These are phyloP conservation scores for Semicossyphus pulcher DNA, from an alignment of 2,113 vertebrate species.

Conservation along the genomic window DNA sequence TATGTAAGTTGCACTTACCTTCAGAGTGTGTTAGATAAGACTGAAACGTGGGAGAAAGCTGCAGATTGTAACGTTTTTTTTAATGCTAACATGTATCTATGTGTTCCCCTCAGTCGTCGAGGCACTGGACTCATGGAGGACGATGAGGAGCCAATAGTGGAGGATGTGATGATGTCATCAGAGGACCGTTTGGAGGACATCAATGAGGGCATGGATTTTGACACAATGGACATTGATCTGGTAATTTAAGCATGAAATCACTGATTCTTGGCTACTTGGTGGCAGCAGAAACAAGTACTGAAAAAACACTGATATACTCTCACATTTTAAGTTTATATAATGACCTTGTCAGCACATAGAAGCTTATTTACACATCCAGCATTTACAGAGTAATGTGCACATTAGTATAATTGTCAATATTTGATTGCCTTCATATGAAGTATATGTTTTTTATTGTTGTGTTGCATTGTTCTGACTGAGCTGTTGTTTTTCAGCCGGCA, in stretches of 20 bases:
- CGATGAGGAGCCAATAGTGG: conserved; percentile 97
- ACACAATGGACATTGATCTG: conserved; percentile 98
- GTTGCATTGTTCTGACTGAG: conserved; percentile 15
- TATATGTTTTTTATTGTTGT: no score
- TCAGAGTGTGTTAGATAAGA: neutral
- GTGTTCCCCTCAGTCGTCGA: conserved; percentile 85
- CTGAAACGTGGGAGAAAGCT: neutral
- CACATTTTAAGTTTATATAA: neutral
- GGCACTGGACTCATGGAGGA: conserved; percentile 97
- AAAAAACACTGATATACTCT: neutral
- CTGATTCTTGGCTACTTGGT: neutral
- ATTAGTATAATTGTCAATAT: neutral
- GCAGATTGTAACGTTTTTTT: neutral
- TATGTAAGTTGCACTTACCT: conserved; percentile 85
- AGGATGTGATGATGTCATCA: conserved; percentile 99
- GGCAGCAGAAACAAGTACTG: neutral
- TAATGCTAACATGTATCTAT: conserved; percentile 5
- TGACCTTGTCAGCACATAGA: neutral
- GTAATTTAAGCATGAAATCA: conserved; percentile 80
- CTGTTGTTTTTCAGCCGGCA: conserved; percentile 65
- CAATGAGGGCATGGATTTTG: conserved; percentile 98
- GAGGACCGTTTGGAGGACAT: conserved; percentile 97
- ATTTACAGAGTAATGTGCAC: neutral
- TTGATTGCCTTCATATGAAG: no score
- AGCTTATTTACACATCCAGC: neutral